Base-by-base conservation (phyloP, 2,113 vertebrate genomes). In the Apistogramma diplotaenia region DNA sequence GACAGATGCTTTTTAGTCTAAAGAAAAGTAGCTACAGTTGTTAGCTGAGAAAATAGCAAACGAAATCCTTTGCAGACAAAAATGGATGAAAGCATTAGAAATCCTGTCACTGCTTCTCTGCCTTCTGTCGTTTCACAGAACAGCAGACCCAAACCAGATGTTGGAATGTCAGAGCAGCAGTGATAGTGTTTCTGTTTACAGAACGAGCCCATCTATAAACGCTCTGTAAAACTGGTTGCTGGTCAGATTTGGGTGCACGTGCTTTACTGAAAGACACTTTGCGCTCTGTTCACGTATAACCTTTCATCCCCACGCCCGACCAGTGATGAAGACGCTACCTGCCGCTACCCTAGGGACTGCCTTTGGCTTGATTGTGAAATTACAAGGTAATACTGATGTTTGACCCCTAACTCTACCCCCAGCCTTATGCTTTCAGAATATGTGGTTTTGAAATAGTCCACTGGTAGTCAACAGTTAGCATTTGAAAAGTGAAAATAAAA, bases 141-240 rank as follows among this genome's bases (percentile, higher is more conserved):
- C 76, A 61, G 23, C 73, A 77, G 55, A 84, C 78, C 59, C 13
- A 3, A 76, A 85, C 23, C 82, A 85, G 82, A 87, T 87, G 82
- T 67, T 70, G 70, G 67, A 81, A 78, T 16, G 27, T 79, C 82
- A 7, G 76, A 25, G 29, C 43, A 29, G 25, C 33, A 70, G 23
- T 23, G 31, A 76, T 37, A 13, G 21, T 62, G 35, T 77, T 77
- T 15, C n/a, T 33, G n/a, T 74, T 73, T 46, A 58, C 62, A 74
- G 11, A 65, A n/a, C 18, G 49, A 73, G 29, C 61, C 60, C 61
- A 62, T 79, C 49, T 15, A 1, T 33, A 21, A 25, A 70, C 18
- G 59, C 33, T 60, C 33, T 4, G 5, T 49, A 35, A 18, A 74
- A 21, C 35, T 27, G 78, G 25, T 70, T 82, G 53, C 35, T 13